phyloP scores from a whole-genome alignment of 2,888 invertebrate genomes.

The Sphaerophoria taeniata region DNA sequence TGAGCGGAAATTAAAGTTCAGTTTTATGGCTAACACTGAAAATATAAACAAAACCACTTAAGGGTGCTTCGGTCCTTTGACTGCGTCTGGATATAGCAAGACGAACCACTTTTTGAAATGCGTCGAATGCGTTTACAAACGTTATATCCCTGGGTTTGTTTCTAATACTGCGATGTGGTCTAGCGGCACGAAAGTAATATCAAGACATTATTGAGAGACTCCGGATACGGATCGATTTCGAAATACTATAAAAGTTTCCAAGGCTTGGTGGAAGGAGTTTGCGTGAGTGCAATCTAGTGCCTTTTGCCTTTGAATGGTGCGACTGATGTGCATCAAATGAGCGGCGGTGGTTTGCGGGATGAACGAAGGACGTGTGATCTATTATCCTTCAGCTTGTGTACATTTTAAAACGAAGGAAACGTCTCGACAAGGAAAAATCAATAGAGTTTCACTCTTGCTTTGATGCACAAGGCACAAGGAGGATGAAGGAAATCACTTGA shows the following conservation, averaged over 20 bases:
- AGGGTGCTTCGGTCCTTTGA: conserved; percentile 25
- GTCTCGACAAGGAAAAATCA: conserved; percentile 43
- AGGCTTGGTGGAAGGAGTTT: conserved; percentile 13
- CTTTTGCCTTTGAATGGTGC: conserved; percentile 26
- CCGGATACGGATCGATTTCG: conserved; percentile 60
- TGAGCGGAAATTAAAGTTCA: conserved; percentile 72
- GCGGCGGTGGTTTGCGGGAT: conserved; percentile 29
- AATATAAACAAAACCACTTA: conserved; percentile 70
- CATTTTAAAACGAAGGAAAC: conserved; percentile 32
- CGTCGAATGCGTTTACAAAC: conserved; percentile 67
- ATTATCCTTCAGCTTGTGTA: conserved; percentile 35
- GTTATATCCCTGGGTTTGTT: background rate
- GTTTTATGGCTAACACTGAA: conserved; percentile 71
- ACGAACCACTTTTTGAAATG: conserved; percentile 64
- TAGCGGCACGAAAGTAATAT: conserved; percentile 58
- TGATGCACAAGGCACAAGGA: conserved; percentile 41
- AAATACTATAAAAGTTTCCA: conserved; percentile 3
- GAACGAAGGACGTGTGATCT: conserved; percentile 32
- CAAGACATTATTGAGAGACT: conserved; percentile 50
- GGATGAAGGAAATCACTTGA: conserved; percentile 48
- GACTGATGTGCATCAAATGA: conserved; percentile 44
- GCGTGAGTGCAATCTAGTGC: conserved; percentile 67
- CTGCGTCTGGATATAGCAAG: conserved; percentile 10
- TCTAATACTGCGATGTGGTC: conserved; percentile 54
- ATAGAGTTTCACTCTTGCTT: conserved; percentile 51